Evolutionary conservation across 2,113 vertebrate genomes (phyloP), one percentile per base, ranked within the genome.

Genomic region (Lepus americanus): DNA sequence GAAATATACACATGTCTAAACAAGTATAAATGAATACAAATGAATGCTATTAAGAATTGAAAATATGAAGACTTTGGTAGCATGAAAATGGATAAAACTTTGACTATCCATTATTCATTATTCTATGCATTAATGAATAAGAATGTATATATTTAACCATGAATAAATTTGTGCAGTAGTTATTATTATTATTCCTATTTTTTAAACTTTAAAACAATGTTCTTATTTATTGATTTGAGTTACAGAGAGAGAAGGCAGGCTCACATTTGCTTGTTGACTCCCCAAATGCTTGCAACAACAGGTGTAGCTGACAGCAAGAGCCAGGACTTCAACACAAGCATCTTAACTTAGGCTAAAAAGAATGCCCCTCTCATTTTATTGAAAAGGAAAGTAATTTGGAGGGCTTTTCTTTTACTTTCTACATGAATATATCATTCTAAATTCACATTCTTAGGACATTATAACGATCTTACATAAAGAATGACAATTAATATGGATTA

Each of bases 1-100:
- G 64, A 91, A 84, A 77, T 70, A 25, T 17, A 2, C 9, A 80
- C 80, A 13, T 79, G 64, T 39, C 22, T 64, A 22, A 76, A 39
- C 33, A 82, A 51, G 51, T 82, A 87, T 59, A 10, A 86, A 17
- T 66, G 9, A 61, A 70, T 61, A 94, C 51, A 94, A 94, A 77
- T 31, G 14, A 92, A n/a, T 36, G 23, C 36, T 61, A 23, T 61
- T 51, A 20, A 80, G 31, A 82, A 73, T 1, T 51, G 20, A 61
- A 95, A 61, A 63, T 36, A 25, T n/a, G 7, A 53, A 61, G 27
- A 3, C 39, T 51, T 63, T 74, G 25, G 31, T 14, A 36, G 20
- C 3, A 84, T 44, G 79, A 17, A 77, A 31, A 49, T 39, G 0
- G 72, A 25, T 1, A 66, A 51, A 64, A 92, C 10, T 11, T 55